Evolutionary conservation across 2,113 vertebrate genomes (phyloP).

Genomic region (Catharus fuscescens): DNA sequence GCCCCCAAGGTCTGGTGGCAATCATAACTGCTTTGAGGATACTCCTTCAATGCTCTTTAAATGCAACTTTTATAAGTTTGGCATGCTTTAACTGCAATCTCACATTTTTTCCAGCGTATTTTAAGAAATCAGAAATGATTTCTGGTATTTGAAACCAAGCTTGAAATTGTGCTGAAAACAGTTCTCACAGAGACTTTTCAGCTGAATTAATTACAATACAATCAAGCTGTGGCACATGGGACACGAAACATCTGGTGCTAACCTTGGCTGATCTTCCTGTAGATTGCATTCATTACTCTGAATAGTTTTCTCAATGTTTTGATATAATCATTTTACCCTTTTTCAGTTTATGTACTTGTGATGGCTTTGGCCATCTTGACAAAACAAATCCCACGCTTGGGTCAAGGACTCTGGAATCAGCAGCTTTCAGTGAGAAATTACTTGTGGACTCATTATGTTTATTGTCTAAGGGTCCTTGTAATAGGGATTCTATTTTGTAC

Average conservation of each 20-base stretch:
- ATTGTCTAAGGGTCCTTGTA: slow-evolving; percentile 16
- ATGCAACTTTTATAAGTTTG: background rate
- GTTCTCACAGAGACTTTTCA: slow-evolving; percentile 20
- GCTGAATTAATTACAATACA: slow-evolving; percentile 57
- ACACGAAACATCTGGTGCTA: slow-evolving; percentile 55
- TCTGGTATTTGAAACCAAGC: slow-evolving; percentile 44
- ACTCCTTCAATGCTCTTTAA: background rate
- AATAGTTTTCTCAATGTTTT: slow-evolving; percentile 2
- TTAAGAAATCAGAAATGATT: slow-evolving; percentile 24
- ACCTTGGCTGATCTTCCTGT: slow-evolving; percentile 49
- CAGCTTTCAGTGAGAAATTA: slow-evolving; percentile 35
- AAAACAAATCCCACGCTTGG: background rate
- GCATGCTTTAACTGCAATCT: background rate
- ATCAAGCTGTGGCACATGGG: slow-evolving; percentile 35
- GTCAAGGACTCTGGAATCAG: slow-evolving; percentile 13
- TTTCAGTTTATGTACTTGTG: background rate
- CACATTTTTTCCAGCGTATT: background rate
- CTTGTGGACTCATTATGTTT: slow-evolving; percentile 36
- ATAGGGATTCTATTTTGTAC: slow-evolving; percentile 30
- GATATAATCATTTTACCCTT: background rate
- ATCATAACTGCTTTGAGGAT: background rate
- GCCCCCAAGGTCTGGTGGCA: background rate
- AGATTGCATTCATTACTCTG: slow-evolving; percentile 29
- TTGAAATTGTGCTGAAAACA: slow-evolving; percentile 58
- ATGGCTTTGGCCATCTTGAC: slow-evolving; percentile 11